Evolutionary conservation across 2,888 invertebrate species (phyloP).

Genomic region (Drosophila mercatorum): DNA sequence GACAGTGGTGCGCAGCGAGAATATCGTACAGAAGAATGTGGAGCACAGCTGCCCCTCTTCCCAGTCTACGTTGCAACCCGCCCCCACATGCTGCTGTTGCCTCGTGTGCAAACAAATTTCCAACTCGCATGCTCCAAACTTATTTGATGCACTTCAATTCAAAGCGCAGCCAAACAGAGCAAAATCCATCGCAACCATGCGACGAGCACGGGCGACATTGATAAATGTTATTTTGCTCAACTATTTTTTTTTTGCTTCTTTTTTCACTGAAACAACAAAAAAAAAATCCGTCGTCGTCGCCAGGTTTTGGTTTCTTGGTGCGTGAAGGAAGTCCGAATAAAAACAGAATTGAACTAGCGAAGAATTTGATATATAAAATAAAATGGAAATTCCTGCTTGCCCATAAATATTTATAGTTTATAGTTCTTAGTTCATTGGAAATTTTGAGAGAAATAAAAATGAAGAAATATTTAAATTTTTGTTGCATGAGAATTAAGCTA

Average conservation of each 20-base stretch:
- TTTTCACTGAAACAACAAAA: constrained; percentile 19
- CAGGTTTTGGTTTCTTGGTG: background rate
- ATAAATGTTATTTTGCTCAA: constrained; percentile 70
- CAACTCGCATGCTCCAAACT: constrained; percentile 63
- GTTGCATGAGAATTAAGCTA: too few species aligned
- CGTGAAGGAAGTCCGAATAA: constrained; percentile 1
- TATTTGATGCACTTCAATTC: constrained; percentile 69
- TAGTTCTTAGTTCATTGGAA: background rate
- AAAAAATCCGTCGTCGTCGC: constrained; percentile 15
- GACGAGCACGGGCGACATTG: constrained; percentile 52
- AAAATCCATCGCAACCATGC: constrained; percentile 7
- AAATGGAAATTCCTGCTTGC: background rate
- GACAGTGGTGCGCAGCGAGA: constrained; percentile 26
- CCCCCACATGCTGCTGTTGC: constrained; percentile 12
- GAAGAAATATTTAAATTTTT: background rate
- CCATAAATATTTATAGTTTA: constrained; percentile 5
- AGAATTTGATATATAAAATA: background rate
- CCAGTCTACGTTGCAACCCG: background rate
- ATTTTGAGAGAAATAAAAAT: background rate
- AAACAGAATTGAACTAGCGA: constrained; percentile 15
- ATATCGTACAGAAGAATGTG: background rate
- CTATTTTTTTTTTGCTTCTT: constrained; percentile 13
- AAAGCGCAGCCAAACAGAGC: constrained; percentile 29
- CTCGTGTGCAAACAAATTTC: constrained; percentile 56
- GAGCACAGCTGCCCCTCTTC: background rate